These are phyloP conservation scores for Serripes groenlandicus DNA, from an alignment of 2,888 invertebrate genomes.

Conservation along the genomic window DNA sequence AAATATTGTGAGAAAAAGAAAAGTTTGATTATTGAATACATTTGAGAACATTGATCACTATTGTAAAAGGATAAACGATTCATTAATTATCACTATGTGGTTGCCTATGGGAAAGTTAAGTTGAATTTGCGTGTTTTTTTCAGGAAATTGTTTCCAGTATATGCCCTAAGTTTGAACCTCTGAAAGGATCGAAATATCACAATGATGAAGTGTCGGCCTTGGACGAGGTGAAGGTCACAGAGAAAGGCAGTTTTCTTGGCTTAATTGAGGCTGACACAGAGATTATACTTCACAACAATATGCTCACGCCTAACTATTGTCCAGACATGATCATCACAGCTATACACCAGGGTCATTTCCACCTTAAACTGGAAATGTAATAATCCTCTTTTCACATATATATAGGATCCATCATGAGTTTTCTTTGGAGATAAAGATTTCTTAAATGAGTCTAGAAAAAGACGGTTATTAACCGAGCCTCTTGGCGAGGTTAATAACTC, in stretches of 20 bases:
- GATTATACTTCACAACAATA: constrained; percentile 15
- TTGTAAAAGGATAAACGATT: too few relatives aligned
- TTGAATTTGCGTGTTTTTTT: constrained; percentile 8
- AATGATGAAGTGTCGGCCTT: constrained; percentile 38
- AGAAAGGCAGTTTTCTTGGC: constrained; percentile 59
- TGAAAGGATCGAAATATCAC: constrained; percentile 30
- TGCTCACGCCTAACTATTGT: constrained; percentile 56
- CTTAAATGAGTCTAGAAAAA: too few relatives aligned
- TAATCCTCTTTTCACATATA: too few relatives aligned
- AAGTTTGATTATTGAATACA: too few relatives aligned
- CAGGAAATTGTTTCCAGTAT: constrained; percentile 69
- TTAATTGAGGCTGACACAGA: constrained; percentile 37
- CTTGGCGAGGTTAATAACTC: too few relatives aligned
- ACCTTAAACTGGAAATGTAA: constrained; percentile 51
- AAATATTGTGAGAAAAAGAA: too few relatives aligned
- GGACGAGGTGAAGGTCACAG: constrained; percentile 43
- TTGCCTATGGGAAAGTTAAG: too few relatives aligned
- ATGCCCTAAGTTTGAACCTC: constrained; percentile 67
- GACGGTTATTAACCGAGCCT: too few relatives aligned
- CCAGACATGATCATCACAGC: constrained; percentile 39
- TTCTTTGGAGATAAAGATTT: too few relatives aligned
- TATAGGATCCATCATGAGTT: too few relatives aligned
- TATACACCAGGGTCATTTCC: constrained; percentile 23
- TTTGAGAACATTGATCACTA: too few relatives aligned
- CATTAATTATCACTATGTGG: too few relatives aligned